A percentile compares a stretch with the other conserved stretches of the same genome.
Evolutionary conservation across 2,888 invertebrate genomes (phyloP).

Genomic region (Plusia festucae): DNA sequence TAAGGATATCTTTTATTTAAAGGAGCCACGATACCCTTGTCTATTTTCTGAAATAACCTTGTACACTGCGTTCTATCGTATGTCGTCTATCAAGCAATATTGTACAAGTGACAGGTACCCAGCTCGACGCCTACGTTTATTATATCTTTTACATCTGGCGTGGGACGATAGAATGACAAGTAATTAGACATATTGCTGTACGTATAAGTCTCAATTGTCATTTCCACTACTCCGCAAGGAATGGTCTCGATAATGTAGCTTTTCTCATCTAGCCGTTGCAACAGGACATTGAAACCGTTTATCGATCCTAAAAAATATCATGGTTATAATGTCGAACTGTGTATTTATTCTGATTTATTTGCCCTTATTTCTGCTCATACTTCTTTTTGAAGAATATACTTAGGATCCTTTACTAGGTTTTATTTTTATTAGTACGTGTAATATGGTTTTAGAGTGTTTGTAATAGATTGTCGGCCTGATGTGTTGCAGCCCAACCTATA

Average conservation of each 20-base stretch:
- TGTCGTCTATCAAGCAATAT: conserved; percentile 5
- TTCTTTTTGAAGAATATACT: no score
- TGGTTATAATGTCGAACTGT: no score
- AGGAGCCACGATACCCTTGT: no score
- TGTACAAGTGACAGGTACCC: conserved; percentile 15
- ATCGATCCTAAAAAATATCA: no score
- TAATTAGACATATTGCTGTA: conserved; percentile 5
- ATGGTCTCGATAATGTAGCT: background rate
- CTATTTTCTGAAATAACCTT: background rate
- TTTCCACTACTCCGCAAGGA: background rate
- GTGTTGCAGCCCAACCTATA: conserved; percentile 95
- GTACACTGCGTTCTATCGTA: background rate
- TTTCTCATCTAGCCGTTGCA: no score
- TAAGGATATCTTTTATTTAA: no score
- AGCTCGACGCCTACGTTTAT: conserved; percentile 17
- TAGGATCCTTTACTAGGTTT: no score
- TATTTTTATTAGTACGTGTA: no score
- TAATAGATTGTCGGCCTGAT: background rate
- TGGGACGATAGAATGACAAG: conserved; percentile 17
- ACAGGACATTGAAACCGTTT: no score
- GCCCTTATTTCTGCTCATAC: no score
- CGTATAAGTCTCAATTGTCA: background rate
- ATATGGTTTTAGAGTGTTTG: no score
- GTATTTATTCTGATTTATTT: no score
- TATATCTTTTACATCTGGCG: conserved; percentile 18